phyloP scores from a whole-genome alignment of 2,113 vertebrate species.

The Empidonax traillii region DNA sequence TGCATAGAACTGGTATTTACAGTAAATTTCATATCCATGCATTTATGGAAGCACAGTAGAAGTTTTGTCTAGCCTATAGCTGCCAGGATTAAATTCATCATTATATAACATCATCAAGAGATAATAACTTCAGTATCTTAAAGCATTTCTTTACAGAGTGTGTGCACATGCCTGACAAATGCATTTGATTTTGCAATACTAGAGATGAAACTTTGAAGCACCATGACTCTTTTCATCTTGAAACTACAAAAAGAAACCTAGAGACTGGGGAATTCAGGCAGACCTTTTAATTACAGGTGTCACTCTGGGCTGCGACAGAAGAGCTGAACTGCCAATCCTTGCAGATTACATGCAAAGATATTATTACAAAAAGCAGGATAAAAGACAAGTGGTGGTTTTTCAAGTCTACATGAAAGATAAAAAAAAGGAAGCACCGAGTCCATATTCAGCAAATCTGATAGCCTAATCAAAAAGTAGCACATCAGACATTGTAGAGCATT shows the following conservation, averaged over 20 bases:
- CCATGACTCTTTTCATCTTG: neutral
- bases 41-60: neutral
- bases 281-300: conserved; percentile 40
- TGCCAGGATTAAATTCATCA: neutral
- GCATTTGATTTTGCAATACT: neutral
- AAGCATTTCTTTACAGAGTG: neutral
- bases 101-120: neutral
- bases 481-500: neutral
- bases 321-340: neutral
- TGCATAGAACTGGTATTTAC: neutral
- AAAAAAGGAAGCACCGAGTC: neutral
- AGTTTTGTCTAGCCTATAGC: neutral
- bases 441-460: neutral
- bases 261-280: neutral
- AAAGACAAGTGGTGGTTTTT: neutral
- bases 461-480: conserved; percentile 29
- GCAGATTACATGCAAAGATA: conserved; percentile 6
- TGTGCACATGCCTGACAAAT: neutral
- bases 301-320: neutral
- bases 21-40: neutral
- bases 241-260: neutral
- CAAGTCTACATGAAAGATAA: neutral
- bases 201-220: neutral
- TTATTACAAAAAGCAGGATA: neutral
- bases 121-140: neutral